Evolutionary conservation across 23 tunicate species (phyloP).

Genomic region (Halocynthia aurantium): DNA sequence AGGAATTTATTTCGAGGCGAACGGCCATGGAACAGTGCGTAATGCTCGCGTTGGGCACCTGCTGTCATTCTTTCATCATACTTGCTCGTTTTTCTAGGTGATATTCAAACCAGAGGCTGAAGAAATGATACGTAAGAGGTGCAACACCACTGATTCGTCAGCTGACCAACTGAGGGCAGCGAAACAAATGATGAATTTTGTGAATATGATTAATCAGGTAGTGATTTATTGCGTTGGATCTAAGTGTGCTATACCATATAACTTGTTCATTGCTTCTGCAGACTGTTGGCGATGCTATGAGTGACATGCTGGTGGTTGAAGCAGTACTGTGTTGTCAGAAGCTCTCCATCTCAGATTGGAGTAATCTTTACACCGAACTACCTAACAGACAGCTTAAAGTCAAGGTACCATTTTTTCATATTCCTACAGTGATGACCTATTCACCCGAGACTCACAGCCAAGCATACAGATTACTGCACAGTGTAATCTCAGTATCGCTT

Average conservation of each 20-base stretch:
- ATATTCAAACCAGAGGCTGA: conserved; percentile 41
- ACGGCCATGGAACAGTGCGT: conserved; percentile 98
- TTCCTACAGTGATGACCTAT: neutral
- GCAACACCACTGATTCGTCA: conserved; percentile 4
- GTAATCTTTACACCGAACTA: conserved; percentile 55
- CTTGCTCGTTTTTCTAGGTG: conserved; percentile 21
- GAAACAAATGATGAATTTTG: conserved; percentile 22
- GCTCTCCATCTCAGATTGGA: conserved; percentile 77
- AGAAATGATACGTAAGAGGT: conserved; percentile 5
- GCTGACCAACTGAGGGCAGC: conserved; percentile 28
- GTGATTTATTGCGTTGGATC: neutral
- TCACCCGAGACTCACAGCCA: no score
- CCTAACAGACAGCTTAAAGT: conserved; percentile 98
- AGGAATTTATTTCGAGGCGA: conserved; percentile 98
- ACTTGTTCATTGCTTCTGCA: conserved; percentile 9
- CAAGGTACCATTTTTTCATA: conserved; percentile 28
- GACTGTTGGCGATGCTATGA: conserved; percentile 98
- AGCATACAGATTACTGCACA: no score
- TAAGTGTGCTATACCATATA: neutral
- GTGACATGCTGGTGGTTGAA: conserved; percentile 92
- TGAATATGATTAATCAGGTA: conserved; percentile 69
- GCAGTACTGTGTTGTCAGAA: conserved; percentile 56
- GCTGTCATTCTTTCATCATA: neutral
- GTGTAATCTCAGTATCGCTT: no score
- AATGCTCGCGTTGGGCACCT: neutral